Percentiles rank a stretch among this genome's conserved stretches.
phyloP scores from a whole-genome alignment of 92 coral and sea anemone species.

The Porites lobata region DNA sequence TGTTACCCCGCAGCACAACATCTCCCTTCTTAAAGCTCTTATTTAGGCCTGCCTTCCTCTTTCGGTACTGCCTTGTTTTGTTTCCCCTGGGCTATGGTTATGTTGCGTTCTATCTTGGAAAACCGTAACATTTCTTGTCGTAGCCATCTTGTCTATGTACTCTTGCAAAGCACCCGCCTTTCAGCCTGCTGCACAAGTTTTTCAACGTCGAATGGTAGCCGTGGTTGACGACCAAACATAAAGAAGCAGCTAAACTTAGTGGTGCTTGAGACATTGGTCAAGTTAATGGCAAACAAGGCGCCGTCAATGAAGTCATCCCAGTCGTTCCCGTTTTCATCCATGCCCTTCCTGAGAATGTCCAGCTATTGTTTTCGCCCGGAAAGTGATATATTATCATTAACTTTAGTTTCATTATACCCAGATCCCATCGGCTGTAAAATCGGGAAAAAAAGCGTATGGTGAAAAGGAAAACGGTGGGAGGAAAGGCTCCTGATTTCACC shows the following conservation, averaged over 20 bases:
- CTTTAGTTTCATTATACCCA: too few species aligned
- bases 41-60: too few species aligned
- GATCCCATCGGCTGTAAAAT: too few species aligned
- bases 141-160: constrained; percentile 34
- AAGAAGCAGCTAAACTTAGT: constrained; percentile 76
- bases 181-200: not conserved
- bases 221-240: constrained; percentile 58
- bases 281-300: constrained; percentile 66
- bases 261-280: constrained; percentile 59
- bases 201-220: constrained; percentile 69
- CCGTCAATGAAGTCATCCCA: constrained; percentile 79
- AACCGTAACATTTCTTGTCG: constrained; percentile 49
- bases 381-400: too few species aligned
- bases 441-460: too few species aligned
- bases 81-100: constrained; percentile 68
- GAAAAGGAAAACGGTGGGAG: too few species aligned
- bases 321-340: constrained; percentile 36
- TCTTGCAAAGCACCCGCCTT: constrained; percentile 1
- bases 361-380: too few species aligned
- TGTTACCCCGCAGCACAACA: too few species aligned
- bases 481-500: too few species aligned
- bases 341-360: constrained; percentile 72
- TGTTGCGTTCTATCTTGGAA: constrained; percentile 42
- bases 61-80: constrained; percentile 62
- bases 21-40: too few species aligned